Base-by-base conservation (phyloP, 2,888 invertebrate species). In the Bibio marci region DNA sequence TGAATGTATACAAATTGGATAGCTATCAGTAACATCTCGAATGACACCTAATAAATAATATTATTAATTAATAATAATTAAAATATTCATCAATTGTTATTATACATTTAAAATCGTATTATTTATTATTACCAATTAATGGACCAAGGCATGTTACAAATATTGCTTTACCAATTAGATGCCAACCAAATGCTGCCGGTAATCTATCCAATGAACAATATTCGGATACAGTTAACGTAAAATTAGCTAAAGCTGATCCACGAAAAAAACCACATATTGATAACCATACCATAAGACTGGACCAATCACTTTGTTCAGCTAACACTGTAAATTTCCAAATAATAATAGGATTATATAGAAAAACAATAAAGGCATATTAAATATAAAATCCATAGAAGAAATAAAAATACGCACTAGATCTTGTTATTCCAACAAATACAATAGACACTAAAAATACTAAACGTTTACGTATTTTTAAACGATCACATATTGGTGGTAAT, bases 261-360 rank as follows among this genome's bases (percentile, higher is more conserved):
- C 82, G 67, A 57, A 80, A 72, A 64, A 83, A 82, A 13, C 83
- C 83, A 54, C 78, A 78, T 40, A 82, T 71, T 0, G 79, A 73
- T 43, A 81, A 59, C 72, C 78, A 76, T 5, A 74, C 49, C 68
- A 80, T 71, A 10, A 83, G 62, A 30, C 69, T 67, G 7, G 69
- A 67, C 69, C 76, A 80, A 30, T 77, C 76, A 0, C 70, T 71
- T 60, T 80, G 80, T 52, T 76, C 71, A 0, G 81, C 81, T 56
- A 82, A 61, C 35, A 76, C 82, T 82, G 63, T 4, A 64, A 65
- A 18, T 12, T 12, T 40, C 13, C 3, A 18, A 35, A 13, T 30
- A n/a, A n/a, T n/a, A n/a, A n/a, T n/a, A n/a, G n/a, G n/a, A 25
- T 19, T 30, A 35, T 19, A 31, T 30, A 26, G 22, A 18, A 35